Evolutionary conservation across 2,888 invertebrate species (phyloP).

Genomic region (Caenorhabditis angaria): DNA sequence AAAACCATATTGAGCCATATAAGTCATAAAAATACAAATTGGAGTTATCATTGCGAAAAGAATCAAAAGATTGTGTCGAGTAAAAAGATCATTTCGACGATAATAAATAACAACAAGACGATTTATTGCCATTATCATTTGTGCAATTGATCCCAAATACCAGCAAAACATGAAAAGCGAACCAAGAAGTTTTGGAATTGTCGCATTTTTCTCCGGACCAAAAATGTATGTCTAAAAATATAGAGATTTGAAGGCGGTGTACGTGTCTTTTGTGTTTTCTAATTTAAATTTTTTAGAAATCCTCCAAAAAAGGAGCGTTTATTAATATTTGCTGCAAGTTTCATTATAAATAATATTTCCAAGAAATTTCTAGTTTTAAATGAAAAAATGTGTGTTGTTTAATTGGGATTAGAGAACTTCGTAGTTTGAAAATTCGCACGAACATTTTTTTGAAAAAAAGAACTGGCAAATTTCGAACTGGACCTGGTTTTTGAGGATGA

Average conservation of each 20-base stretch:
- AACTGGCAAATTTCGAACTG: no score
- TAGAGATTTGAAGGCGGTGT: neutral
- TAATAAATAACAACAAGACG: constrained; percentile 44
- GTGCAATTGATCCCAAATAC: constrained; percentile 49
- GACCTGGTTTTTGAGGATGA: no score
- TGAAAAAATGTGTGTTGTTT: no score
- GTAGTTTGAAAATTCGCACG: no score
- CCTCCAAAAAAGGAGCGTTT: no score
- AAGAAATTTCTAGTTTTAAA: no score
- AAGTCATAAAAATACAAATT: constrained; percentile 26
- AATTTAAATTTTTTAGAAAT: no score
- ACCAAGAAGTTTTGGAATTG: constrained; percentile 35
- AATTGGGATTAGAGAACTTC: no score
- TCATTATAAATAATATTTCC: no score
- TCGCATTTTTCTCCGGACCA: constrained; percentile 17
- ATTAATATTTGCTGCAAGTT: no score
- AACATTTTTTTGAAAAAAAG: no score
- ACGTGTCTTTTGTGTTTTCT: constrained; percentile 1
- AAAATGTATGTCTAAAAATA: constrained; percentile 23
- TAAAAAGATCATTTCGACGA: constrained; percentile 34
- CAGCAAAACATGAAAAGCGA: constrained; percentile 52
- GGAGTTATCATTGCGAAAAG: constrained; percentile 32
- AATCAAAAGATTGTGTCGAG: constrained; percentile 17
- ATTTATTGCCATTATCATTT: constrained; percentile 50
- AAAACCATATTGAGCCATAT: constrained; percentile 45